Conservation (phyloP, 2,113 vertebrate genomes). For the Heptranchias perlo region DNA sequence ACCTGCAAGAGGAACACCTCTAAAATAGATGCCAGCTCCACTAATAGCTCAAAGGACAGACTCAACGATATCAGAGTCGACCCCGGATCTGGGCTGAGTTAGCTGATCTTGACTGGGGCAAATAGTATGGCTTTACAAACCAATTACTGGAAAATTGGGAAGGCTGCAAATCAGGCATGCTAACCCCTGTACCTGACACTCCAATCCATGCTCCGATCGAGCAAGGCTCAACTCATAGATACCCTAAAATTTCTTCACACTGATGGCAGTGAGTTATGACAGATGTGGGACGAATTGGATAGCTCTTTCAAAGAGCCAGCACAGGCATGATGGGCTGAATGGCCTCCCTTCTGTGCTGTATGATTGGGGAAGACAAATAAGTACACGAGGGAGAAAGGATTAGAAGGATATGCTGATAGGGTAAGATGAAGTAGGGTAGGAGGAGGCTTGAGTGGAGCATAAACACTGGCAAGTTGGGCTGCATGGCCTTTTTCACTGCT, state of each 20-base stretch:
- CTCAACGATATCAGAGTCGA: not conserved
- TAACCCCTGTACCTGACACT: not conserved
- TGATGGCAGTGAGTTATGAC: not conserved
- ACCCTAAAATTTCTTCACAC: not conserved
- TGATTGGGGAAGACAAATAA: not conserved
- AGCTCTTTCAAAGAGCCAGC: not conserved
- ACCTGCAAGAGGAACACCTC: not conserved
- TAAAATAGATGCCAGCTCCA: not conserved
- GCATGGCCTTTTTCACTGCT: not conserved
- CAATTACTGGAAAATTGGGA: not conserved
- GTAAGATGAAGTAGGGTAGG: not conserved
- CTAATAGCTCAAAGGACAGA: not conserved
- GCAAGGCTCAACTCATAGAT: not conserved
- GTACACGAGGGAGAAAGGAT: not conserved
- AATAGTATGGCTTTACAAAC: not conserved
- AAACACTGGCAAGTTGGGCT: too few relatives aligned
- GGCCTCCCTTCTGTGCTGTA: too few relatives aligned
- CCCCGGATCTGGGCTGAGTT: not conserved
- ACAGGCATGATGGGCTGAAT: not conserved
- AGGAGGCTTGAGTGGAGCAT: not conserved
- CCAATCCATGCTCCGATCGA: not conserved
- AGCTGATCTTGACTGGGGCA: not conserved
- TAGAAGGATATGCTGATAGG: not conserved
- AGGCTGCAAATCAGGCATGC: not conserved
- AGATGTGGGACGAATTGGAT: not conserved